These are phyloP conservation scores for Cotesia vestalis DNA, from an alignment of 1,140 invertebrate species.

Conservation along the genomic window DNA sequence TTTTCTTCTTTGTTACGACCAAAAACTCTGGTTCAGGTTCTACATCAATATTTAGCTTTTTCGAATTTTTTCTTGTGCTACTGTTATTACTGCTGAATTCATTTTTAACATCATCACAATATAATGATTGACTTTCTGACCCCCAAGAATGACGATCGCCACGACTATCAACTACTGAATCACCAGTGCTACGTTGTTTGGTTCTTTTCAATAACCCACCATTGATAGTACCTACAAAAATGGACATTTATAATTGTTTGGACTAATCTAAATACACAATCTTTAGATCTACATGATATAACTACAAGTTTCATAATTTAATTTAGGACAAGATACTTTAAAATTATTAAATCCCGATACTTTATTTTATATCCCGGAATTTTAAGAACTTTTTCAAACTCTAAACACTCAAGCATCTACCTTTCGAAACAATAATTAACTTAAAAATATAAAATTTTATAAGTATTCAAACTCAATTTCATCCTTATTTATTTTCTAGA, in stretches of 20 bases:
- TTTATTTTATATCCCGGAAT: no score
- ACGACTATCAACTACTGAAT: constrained; percentile 58
- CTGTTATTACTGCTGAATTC: constrained; percentile 52
- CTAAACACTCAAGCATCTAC: no score
- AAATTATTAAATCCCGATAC: no score
- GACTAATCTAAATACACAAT: background rate
- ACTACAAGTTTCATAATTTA: background rate
- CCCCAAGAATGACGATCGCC: constrained; percentile 72
- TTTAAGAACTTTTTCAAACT: no score
- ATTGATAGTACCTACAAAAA: constrained; percentile 53
- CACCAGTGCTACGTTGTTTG: constrained; percentile 60
- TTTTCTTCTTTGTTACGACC: constrained; percentile 78
- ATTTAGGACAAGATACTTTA: no score
- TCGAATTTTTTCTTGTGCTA: constrained; percentile 50
- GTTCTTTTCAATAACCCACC: constrained; percentile 55
- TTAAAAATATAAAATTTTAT: no score
- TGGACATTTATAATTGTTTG: background rate
- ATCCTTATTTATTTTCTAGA: no score
- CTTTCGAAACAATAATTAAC: no score
- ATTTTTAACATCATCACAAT: constrained; percentile 62
- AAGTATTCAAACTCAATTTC: no score
- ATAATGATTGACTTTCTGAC: constrained; percentile 67
- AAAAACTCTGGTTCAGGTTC: constrained; percentile 71
- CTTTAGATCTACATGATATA: constrained; percentile 12
- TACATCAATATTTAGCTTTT: constrained; percentile 57